Conservation (phyloP, 2,113 vertebrate species). For the Cygnus atratus region DNA sequence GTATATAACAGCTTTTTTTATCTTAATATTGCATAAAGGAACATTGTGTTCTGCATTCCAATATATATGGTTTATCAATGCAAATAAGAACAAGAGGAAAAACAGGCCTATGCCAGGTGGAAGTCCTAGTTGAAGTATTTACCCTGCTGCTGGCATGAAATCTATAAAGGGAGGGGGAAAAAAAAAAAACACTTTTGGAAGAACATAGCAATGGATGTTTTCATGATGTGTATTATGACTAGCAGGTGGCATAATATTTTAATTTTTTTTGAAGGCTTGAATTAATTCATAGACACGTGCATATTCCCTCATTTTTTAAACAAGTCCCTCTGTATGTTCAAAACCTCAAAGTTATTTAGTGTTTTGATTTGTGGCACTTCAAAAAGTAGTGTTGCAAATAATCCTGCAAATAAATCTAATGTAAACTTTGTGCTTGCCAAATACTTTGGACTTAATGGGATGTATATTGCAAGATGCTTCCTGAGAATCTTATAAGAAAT, state of each 20-base stretch:
- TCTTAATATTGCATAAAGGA: background rate
- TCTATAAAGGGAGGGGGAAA: background rate
- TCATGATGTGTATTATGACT: background rate
- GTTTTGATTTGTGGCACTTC: constrained; percentile 33
- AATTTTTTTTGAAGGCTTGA: constrained; percentile 17
- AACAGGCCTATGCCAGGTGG: background rate
- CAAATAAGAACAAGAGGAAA: background rate
- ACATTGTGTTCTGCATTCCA: background rate
- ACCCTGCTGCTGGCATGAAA: background rate
- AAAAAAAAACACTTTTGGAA: background rate
- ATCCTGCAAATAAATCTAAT: constrained; percentile 3
- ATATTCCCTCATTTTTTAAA: background rate
- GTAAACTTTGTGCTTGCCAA: background rate
- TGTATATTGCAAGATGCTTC: constrained; percentile 13
- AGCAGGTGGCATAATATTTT: constrained; percentile 27
- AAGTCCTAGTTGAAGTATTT: background rate
- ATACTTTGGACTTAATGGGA: background rate
- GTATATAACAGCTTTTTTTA: background rate
- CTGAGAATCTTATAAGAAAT: background rate
- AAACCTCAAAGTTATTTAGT: background rate
- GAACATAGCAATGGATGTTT: background rate
- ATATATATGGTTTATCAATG: background rate
- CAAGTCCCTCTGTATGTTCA: background rate
- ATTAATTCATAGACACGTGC: background rate
- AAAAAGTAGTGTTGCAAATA: background rate